Evolutionary conservation across 2,797 vertebrate species (phyloP).

Genomic region (Furcifer pardalis): DNA sequence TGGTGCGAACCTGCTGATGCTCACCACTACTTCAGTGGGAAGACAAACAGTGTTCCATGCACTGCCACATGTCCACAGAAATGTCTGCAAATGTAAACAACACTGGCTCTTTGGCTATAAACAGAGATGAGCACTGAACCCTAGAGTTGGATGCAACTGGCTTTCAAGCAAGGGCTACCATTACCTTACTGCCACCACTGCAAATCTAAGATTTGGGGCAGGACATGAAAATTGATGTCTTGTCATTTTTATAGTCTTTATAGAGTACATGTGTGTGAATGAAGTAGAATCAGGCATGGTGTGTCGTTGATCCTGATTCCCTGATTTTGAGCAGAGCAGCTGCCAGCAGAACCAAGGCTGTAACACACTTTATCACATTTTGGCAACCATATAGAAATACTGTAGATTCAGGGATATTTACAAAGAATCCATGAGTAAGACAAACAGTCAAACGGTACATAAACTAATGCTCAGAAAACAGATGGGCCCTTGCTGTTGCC

Average conservation of each 20-base stretch:
- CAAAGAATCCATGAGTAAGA: conserved; percentile 29
- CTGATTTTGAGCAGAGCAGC: neutral
- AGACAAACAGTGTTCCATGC: too few relatives aligned
- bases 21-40: too few relatives aligned
- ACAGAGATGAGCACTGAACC: too few relatives aligned
- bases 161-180: too few relatives aligned
- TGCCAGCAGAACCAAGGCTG: neutral
- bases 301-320: neutral
- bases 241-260: neutral
- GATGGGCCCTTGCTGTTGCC: neutral
- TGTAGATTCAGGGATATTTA: conserved; percentile 15
- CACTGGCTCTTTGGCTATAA: too few relatives aligned
- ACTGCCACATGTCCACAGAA: too few relatives aligned
- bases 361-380: neutral
- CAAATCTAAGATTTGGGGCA: neutral
- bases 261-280: neutral
- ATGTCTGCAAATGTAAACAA: too few relatives aligned
- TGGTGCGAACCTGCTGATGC: too few relatives aligned
- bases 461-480: conserved; percentile 28
- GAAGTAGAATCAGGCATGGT: neutral
- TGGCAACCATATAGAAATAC: conserved; percentile 17
- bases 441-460: conserved; percentile 1
- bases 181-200: neutral
- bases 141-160: too few relatives aligned
- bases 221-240: neutral